Percentiles rank a stretch among this genome's conserved stretches.
Conservation (phyloP, 2,113 vertebrate genomes). For the Gymnorhina tibicen region DNA sequence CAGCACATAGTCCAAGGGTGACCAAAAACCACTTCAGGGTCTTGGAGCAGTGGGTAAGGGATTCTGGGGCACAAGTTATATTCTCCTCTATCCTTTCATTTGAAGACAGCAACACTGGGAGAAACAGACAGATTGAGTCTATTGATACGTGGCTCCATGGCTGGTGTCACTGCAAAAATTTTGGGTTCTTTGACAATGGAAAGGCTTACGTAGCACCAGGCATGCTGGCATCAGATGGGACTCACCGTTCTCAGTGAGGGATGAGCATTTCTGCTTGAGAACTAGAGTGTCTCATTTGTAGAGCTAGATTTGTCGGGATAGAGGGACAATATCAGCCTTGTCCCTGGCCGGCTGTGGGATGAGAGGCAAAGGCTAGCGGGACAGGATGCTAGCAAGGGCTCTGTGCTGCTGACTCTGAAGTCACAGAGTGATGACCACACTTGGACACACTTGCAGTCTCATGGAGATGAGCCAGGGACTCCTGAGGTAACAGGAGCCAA, state of each 20-base stretch:
- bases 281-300: not conserved
- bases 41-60: no score
- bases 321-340: not conserved
- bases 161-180: not conserved
- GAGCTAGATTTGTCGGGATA: rapidly evolving
- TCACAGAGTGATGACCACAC: not conserved
- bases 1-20: rapidly evolving
- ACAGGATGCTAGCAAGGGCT: not conserved
- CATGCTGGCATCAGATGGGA: not conserved
- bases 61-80: not conserved
- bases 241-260: not conserved
- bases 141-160: not conserved
- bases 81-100: not conserved
- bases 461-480: not conserved
- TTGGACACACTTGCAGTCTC: not conserved
- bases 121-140: not conserved
- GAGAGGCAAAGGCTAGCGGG: not conserved
- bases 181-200: not conserved
- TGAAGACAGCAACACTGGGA: not conserved
- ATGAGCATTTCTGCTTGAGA: not conserved
- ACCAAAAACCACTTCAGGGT: not conserved
- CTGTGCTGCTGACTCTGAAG: not conserved
- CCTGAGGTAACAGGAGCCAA: not conserved
- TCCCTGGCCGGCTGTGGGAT: not conserved
- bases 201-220: not conserved